These are phyloP conservation scores for Maylandia zebra DNA, from an alignment of 2,113 vertebrate genomes.

Conservation along the genomic window DNA sequence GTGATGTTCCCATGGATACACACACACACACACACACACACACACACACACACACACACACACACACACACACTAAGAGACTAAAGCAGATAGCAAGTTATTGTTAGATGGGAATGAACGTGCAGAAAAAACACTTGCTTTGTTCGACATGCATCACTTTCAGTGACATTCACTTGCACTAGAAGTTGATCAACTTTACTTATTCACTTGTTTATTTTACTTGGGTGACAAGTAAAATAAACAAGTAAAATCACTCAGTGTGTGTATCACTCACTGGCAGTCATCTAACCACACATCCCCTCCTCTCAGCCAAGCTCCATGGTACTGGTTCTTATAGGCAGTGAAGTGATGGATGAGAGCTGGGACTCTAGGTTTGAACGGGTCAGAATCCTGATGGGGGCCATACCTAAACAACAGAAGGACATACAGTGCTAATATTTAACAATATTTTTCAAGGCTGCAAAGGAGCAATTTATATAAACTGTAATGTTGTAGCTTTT, in stretches of 20 bases:
- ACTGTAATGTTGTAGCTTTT: background rate
- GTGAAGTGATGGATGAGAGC: slow-evolving; percentile 85
- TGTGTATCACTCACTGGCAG: slow-evolving; percentile 82
- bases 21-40: background rate
- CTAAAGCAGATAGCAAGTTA: background rate
- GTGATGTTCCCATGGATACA: background rate
- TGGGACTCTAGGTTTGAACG: slow-evolving; percentile 89
- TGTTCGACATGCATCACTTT: background rate
- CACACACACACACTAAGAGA: accelerated
- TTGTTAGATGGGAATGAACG: background rate
- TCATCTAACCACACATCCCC: slow-evolving; percentile 94
- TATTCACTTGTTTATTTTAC: background rate
- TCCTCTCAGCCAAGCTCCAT: slow-evolving; percentile 95
- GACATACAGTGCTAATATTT: background rate
- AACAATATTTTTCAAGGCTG: background rate
- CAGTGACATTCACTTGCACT: background rate
- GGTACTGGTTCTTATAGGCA: slow-evolving; percentile 97
- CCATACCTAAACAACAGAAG: slow-evolving; percentile 75
- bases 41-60: background rate
- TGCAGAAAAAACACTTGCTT: background rate
- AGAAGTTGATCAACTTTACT: background rate
- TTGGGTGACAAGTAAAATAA: background rate
- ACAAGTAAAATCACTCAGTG: background rate
- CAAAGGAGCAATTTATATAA: background rate
- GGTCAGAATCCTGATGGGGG: slow-evolving; percentile 90